phyloP scores from a whole-genome alignment of 2,113 vertebrate species.

The Misgurnus anguillicaudatus region DNA sequence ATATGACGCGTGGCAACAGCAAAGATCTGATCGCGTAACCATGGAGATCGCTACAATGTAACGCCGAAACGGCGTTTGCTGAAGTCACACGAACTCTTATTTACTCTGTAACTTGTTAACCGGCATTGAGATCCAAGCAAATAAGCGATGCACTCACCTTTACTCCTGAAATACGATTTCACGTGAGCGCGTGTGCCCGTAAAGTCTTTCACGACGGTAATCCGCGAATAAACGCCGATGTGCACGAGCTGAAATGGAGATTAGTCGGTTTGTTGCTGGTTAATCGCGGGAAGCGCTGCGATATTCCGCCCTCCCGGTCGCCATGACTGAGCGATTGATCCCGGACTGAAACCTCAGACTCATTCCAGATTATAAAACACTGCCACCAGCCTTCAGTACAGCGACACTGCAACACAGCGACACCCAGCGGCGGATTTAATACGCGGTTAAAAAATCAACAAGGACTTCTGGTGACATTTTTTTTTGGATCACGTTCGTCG shows the following conservation, averaged over 20 bases:
- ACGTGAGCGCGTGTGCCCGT: not conserved
- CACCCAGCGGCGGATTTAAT: not conserved
- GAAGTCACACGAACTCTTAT: not conserved
- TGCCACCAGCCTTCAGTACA: conserved; percentile 8
- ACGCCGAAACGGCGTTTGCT: not conserved
- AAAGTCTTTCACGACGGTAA: not conserved
- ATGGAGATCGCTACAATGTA: conserved; percentile 31
- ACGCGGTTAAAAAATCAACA: no score
- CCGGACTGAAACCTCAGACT: not conserved
- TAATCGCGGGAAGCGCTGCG: conserved; percentile 10
- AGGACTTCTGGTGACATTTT: no score
- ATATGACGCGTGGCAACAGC: conserved; percentile 33
- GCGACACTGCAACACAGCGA: conserved; percentile 25
- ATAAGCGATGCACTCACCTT: not conserved
- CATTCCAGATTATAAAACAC: conserved; percentile 21
- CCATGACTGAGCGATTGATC: conserved; percentile 44
- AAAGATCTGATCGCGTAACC: not conserved
- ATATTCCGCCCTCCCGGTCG: conserved; percentile 34
- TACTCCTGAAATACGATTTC: not conserved
- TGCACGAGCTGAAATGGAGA: not conserved
- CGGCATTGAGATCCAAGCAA: not conserved
- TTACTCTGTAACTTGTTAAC: not conserved
- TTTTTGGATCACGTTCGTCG: no score
- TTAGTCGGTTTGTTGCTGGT: not conserved
- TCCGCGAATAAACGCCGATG: not conserved